Conservation (phyloP, 2,113 vertebrate species). For the Lasiurus cinereus region DNA sequence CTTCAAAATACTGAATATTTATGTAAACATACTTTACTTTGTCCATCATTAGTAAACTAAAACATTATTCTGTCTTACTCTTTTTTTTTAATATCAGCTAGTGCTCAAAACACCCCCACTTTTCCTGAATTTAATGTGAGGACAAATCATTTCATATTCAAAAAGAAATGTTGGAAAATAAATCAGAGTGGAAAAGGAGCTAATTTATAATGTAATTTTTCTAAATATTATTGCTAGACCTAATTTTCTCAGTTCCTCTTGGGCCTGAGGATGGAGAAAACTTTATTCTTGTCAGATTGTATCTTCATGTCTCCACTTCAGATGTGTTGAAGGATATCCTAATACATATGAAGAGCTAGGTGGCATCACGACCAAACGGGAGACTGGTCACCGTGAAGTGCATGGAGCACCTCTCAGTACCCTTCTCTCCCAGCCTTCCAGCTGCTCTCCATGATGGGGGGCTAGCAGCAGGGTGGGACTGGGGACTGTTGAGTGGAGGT, state of each 20-base stretch:
- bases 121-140: neutral
- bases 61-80: neutral
- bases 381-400: no score
- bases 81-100: neutral
- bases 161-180: neutral
- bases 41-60: neutral
- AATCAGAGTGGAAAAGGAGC: neutral
- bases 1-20: neutral
- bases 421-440: no score
- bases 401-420: no score
- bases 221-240: neutral
- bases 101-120: neutral
- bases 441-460: no score
- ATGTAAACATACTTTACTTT: constrained; percentile 1
- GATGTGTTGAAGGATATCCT: neutral
- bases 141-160: neutral
- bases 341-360: no score
- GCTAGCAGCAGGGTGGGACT: no score
- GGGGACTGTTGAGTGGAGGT: no score
- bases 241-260: neutral
- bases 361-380: no score
- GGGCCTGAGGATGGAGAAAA: neutral
- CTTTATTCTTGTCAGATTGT: neutral
- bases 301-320: neutral
- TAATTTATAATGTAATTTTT: neutral